Base-by-base conservation (phyloP, 2,797 vertebrate genomes). In the Sebastes hubbsi region DNA sequence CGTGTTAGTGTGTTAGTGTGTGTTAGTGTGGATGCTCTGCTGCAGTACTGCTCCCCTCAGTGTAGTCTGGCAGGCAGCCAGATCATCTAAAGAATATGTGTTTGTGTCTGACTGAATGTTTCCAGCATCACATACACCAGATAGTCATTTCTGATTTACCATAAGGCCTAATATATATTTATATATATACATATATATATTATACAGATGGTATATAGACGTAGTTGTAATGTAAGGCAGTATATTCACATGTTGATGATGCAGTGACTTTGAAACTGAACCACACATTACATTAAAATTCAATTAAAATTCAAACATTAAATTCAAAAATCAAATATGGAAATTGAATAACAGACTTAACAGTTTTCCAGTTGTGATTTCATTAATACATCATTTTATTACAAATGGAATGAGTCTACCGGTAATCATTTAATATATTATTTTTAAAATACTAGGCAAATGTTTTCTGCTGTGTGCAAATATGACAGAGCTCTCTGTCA, bases 21-120 rank as follows among this genome's bases (percentile, higher is more conserved):
- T 34, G 32, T 34, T 34, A 38, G 36, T 38, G 36, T 38, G 36
- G 36, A 13, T 38, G 36, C 29, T 49, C 13, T 79, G 59, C 83
- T 82, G 81, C 76, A 82, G 68, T n/a, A 74, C 29, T 49, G 20
- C 52, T 61, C 61, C 81, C 81, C 61, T 80, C 75, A 83, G 61
- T 14, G 56, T 27, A 70, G 69, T 56, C 42, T 58, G 72, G 46
- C 63, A 63, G 75, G 36, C 59, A 62, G 76, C 46, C 64, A 82
- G 78, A 72, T 75, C 54, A 85, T 80, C 80, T 76, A 54, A 52
- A 76, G 64, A 69, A 67, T 73, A 77, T 56, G 55, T 34, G 32
- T 77, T 78, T 78, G 69, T 73, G 66, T 70, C 29, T 76, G 59
- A 71, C 49, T 59, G 78, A 22, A 32, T 32, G 32, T 32, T 32